A percentile compares a stretch with the other conserved stretches of the same genome.
phyloP scores from a whole-genome alignment of 2,797 vertebrate species.

The Arctocebus calabarensis region DNA sequence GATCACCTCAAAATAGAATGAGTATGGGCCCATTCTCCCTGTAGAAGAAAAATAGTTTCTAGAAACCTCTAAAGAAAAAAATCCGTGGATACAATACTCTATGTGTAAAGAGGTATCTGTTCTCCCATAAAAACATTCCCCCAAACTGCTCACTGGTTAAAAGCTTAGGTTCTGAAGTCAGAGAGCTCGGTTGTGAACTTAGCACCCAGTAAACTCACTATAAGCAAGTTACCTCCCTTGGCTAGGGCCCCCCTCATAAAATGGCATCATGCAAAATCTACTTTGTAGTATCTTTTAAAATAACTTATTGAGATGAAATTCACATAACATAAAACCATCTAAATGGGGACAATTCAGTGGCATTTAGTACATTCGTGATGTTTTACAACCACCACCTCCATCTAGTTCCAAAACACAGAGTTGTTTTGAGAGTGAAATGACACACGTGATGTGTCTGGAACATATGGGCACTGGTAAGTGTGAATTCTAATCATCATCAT shows the following conservation, averaged over 20 bases:
- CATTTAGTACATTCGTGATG: no score
- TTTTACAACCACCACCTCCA: neutral
- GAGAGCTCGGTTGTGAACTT: neutral
- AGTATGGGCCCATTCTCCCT: neutral
- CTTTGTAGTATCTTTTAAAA: accelerated
- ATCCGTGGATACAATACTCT: no score
- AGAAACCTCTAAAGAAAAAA: neutral
- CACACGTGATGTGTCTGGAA: neutral
- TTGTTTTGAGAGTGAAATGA: no score
- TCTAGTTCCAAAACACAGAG: neutral
- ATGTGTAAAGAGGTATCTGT: neutral
- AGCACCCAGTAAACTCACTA: neutral
- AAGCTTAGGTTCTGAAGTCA: neutral
- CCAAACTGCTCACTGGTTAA: neutral
- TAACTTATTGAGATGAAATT: neutral
- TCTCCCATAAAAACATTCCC: neutral
- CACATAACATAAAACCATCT: no score
- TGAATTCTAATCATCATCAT: neutral
- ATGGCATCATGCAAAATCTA: no score
- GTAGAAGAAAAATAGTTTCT: neutral
- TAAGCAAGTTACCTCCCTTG: neutral
- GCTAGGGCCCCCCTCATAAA: no score
- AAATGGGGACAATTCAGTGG: neutral
- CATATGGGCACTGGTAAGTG: neutral
- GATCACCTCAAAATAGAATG: neutral